Evolutionary conservation across 2,113 vertebrate genomes (phyloP).

Genomic region (Xyliphius kryptos): DNA sequence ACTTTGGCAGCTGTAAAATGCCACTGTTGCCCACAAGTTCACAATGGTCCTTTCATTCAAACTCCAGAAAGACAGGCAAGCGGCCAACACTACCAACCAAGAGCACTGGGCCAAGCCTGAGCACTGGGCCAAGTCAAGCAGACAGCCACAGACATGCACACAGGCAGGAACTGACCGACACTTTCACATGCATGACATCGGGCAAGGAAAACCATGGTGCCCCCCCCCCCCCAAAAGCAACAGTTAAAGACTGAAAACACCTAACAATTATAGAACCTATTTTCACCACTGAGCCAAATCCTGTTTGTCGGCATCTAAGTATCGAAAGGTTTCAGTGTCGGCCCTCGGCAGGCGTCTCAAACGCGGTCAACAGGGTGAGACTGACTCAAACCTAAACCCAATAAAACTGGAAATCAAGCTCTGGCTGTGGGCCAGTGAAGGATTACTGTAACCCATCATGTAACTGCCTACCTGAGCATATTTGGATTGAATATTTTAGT

Average conservation of each 20-base stretch:
- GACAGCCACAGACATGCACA: conserved; percentile 47
- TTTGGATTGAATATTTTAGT: too few relatives aligned
- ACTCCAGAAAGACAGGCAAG: conserved; percentile 42
- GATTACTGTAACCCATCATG: conserved; percentile 35
- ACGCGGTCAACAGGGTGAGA: conserved; percentile 25
- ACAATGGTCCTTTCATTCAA: conserved; percentile 45
- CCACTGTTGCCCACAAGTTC: conserved; percentile 42
- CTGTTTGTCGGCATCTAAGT: conserved; percentile 63
- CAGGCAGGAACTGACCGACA: conserved; percentile 49
- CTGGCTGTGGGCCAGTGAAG: conserved; percentile 8
- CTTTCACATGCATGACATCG: conserved; percentile 63
- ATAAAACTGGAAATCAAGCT: conserved; percentile 23
- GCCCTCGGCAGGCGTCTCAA: conserved; percentile 25
- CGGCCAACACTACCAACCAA: conserved; percentile 36
- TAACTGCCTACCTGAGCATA: too few relatives aligned
- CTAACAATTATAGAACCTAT: conserved; percentile 68
- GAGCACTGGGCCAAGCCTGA: conserved; percentile 31
- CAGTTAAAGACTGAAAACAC: conserved; percentile 50
- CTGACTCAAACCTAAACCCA: not conserved
- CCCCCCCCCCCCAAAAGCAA: conserved; percentile 44
- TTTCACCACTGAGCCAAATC: conserved; percentile 64
- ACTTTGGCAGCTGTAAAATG: conserved; percentile 42
- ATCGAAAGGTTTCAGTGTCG: conserved; percentile 44
- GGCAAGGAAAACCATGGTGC: conserved; percentile 61
- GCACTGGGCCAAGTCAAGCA: conserved; percentile 40